These are phyloP conservation scores for Euwallacea similis DNA, from an alignment of 1,140 invertebrate genomes.

Conservation along the genomic window DNA sequence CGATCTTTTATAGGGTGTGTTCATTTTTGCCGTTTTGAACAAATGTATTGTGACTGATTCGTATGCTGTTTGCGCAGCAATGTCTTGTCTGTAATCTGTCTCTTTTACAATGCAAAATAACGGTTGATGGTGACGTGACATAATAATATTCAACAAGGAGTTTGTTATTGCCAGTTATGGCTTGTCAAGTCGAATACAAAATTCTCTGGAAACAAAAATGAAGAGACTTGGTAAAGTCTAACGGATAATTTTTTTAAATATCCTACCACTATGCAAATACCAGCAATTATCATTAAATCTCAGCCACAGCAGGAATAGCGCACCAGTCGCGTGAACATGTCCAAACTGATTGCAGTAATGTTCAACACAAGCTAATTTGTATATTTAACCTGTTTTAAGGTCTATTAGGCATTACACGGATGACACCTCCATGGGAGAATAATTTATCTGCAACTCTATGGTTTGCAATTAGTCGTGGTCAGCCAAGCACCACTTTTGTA, in stretches of 20 bases:
- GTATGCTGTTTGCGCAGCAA: slow-evolving; percentile 2
- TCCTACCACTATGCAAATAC: too few relatives aligned
- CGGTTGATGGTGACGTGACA: background rate
- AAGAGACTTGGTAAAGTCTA: too few relatives aligned
- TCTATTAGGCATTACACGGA: slow-evolving; percentile 28
- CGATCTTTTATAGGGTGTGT: background rate
- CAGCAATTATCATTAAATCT: too few relatives aligned
- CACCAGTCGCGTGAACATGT: slow-evolving; percentile 5
- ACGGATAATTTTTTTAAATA: too few relatives aligned
- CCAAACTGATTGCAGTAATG: slow-evolving; percentile 6
- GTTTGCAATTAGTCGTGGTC: slow-evolving; percentile 24
- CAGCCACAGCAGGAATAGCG: slow-evolving; percentile 5
- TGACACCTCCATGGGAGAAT: slow-evolving; percentile 26
- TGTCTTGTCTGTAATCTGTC: slow-evolving; percentile 3
- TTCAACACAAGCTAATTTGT: slow-evolving; percentile 15
- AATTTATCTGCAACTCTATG: slow-evolving; percentile 12
- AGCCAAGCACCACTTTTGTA: slow-evolving; percentile 17
- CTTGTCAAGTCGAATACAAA: too few relatives aligned
- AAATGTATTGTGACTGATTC: background rate
- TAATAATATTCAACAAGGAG: too few relatives aligned
- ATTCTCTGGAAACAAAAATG: too few relatives aligned
- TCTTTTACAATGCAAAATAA: slow-evolving; percentile 6
- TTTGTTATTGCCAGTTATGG: too few relatives aligned
- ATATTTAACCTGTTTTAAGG: slow-evolving; percentile 25
- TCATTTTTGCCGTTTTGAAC: background rate